A percentile compares a stretch with the other conserved stretches of the same genome.
phyloP scores from a whole-genome alignment of 92 coral and sea anemone genomes.

The Desmophyllum pertusum region DNA sequence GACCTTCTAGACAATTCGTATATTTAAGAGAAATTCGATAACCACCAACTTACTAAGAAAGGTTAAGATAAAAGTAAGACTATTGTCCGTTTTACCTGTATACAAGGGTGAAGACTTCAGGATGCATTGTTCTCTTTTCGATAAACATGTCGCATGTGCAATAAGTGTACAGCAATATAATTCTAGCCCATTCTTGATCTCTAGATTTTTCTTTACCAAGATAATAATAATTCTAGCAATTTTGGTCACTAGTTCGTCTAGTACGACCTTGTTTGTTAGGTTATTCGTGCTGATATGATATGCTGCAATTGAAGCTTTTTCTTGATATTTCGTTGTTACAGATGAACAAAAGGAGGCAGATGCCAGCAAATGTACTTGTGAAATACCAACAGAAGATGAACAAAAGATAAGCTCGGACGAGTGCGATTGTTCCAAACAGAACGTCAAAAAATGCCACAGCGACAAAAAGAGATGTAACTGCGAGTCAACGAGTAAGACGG shows the following conservation, averaged over 20 bases:
- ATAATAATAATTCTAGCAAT: too few relatives aligned
- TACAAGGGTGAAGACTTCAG: too few relatives aligned
- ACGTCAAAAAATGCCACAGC: slow-evolving; percentile 26
- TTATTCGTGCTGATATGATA: too few relatives aligned
- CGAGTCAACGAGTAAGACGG: neutral
- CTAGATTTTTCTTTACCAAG: too few relatives aligned
- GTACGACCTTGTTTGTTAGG: neutral
- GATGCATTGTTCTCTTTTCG: too few relatives aligned
- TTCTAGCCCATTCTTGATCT: too few relatives aligned
- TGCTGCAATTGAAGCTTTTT: neutral
- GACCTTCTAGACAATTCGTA: neutral
- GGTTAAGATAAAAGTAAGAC: too few relatives aligned
- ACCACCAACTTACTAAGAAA: too few relatives aligned
- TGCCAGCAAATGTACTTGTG: slow-evolving; percentile 33
- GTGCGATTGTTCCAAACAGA: slow-evolving; percentile 25
- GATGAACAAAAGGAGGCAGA: slow-evolving; percentile 17
- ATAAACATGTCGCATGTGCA: too few relatives aligned
- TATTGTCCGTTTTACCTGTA: too few relatives aligned
- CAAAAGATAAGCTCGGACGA: slow-evolving; percentile 5
- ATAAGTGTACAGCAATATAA: too few relatives aligned
- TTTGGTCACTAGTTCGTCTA: neutral
- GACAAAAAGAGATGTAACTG: slow-evolving; percentile 28
- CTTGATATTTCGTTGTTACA: neutral
- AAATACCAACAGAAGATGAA: slow-evolving; percentile 23
- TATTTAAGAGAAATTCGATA: too few relatives aligned